phyloP scores from a whole-genome alignment of 2,888 invertebrate genomes.

The Buathra laborator region DNA sequence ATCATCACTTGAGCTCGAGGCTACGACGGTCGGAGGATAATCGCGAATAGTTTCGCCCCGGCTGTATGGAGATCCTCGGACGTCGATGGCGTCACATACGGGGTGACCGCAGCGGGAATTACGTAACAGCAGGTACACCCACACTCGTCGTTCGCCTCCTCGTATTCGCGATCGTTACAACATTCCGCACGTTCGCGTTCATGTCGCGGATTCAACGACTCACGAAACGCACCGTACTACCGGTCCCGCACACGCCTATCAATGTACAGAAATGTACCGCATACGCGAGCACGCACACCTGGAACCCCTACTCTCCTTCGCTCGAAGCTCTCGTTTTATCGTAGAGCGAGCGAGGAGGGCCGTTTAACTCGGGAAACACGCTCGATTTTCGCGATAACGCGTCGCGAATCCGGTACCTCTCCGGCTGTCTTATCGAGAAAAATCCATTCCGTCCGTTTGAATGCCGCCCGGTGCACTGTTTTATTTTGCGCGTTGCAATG shows the following conservation, averaged over 20 bases:
- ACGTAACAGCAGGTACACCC: conserved; percentile 63
- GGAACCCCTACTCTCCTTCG: neutral
- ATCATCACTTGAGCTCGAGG: conserved; percentile 37
- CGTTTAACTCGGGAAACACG: conserved; percentile 11
- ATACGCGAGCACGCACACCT: conserved; percentile 16
- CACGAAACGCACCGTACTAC: conserved; percentile 30
- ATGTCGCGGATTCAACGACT: conserved; percentile 50
- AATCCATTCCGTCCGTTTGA: conserved; percentile 60
- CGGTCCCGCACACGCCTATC: conserved; percentile 28
- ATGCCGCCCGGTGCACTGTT: conserved; percentile 75
- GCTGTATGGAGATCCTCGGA: conserved; percentile 13
- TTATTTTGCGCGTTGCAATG: conserved; percentile 77
- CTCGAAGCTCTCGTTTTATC: neutral
- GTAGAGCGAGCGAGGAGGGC: neutral
- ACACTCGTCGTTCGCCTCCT: conserved; percentile 58
- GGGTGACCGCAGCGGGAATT: conserved; percentile 52
- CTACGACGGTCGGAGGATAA: conserved; percentile 5
- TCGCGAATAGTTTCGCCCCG: conserved; percentile 9
- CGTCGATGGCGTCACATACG: conserved; percentile 51
- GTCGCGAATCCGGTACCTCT: neutral
- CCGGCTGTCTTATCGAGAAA: conserved; percentile 20
- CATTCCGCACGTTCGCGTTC: conserved; percentile 59
- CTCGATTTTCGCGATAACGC: neutral
- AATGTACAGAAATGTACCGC: neutral
- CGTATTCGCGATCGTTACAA: conserved; percentile 52